These are phyloP conservation scores for Macrosteles quadrilineatus DNA, from an alignment of 1,140 invertebrate species.

Conservation along the genomic window DNA sequence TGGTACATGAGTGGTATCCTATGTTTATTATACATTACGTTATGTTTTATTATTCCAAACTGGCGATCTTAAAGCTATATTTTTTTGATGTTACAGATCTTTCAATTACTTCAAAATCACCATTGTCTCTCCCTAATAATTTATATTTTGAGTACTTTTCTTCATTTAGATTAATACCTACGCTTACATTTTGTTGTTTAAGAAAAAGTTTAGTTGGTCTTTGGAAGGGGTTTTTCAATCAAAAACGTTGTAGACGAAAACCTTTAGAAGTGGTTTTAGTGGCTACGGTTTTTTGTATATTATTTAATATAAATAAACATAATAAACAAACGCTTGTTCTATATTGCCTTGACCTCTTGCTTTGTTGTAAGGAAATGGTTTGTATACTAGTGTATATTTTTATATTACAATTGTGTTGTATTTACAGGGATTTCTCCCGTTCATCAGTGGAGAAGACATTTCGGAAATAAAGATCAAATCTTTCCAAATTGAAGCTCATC, in stretches of 20 bases:
- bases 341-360: conserved; percentile 35
- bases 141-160: background rate
- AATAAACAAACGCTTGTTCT: conserved; percentile 28
- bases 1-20: background rate
- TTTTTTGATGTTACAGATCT: background rate
- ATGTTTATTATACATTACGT: background rate
- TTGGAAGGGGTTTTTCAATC: conserved; percentile 76
- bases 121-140: background rate
- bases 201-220: conserved; percentile 70
- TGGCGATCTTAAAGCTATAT: background rate
- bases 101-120: background rate
- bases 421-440: conserved; percentile 55
- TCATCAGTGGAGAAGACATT: conserved; percentile 52
- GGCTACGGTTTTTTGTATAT: conserved; percentile 36
- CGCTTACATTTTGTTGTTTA: conserved; percentile 53
- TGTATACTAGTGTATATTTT: background rate
- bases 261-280: conserved; percentile 35
- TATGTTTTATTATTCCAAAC: conserved; percentile 7
- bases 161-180: conserved; percentile 1
- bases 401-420: conserved; percentile 49
- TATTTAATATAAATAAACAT: conserved; percentile 28
- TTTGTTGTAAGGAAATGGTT: conserved; percentile 38
- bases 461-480: conserved; percentile 58
- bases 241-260: conserved; percentile 69
- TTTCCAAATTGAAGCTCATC: conserved; percentile 47